phyloP scores from a whole-genome alignment of 2,113 vertebrate genomes.

The Apeltes quadracus region DNA sequence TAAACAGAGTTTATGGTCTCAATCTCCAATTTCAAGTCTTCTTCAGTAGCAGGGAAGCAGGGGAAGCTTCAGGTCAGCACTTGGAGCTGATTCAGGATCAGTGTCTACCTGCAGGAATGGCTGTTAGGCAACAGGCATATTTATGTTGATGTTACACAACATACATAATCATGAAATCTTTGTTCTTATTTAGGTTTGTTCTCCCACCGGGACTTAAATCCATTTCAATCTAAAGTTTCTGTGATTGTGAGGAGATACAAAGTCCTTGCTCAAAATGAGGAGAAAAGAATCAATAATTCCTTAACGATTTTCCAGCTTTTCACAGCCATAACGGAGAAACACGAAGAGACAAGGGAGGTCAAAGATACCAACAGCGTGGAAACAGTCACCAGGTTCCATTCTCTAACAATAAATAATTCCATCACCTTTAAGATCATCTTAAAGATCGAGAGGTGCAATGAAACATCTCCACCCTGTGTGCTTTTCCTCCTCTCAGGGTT shows the following conservation, averaged over 20 bases:
- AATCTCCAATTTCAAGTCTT: not conserved
- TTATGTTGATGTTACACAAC: not conserved
- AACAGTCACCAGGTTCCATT: not conserved
- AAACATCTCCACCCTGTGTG: too few relatives aligned
- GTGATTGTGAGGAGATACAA: slow-evolving; percentile 27
- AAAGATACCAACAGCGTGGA: slow-evolving; percentile 11
- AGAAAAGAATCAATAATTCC: slow-evolving; percentile 41
- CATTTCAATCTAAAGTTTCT: slow-evolving; percentile 57
- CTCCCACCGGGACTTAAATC: slow-evolving; percentile 31
- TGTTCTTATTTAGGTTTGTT: not conserved
- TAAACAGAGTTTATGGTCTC: not conserved
- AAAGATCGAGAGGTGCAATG: not conserved
- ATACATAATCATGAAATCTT: slow-evolving; percentile 22
- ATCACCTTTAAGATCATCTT: not conserved
- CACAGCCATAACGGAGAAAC: slow-evolving; percentile 24
- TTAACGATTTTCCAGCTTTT: slow-evolving; percentile 52
- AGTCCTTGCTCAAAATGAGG: slow-evolving; percentile 21
- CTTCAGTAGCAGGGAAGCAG: not conserved
- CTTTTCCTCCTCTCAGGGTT: too few relatives aligned
- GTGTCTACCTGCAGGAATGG: not conserved
- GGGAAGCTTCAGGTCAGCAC: not conserved
- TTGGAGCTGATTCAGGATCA: slow-evolving; percentile 1
- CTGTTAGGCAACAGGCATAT: not conserved
- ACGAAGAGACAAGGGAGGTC: slow-evolving; percentile 43
- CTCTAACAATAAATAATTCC: not conserved